phyloP scores from a whole-genome alignment of 2,797 vertebrate genomes.

The Ceyx erithaca region DNA sequence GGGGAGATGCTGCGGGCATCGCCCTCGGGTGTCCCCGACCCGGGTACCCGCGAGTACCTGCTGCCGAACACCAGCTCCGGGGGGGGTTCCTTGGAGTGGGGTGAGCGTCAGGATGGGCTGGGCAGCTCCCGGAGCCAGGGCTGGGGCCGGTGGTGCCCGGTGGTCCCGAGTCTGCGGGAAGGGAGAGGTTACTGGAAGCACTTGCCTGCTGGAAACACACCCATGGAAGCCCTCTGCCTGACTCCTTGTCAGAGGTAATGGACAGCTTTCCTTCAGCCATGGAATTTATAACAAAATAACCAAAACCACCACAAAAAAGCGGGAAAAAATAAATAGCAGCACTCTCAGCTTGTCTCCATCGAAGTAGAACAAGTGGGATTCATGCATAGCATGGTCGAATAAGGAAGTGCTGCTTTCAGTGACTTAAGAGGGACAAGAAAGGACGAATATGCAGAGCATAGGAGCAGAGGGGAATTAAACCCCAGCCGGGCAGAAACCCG shows the following conservation, averaged over 20 bases:
- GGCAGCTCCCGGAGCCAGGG: background rate
- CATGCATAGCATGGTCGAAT: background rate
- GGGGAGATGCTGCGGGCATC: background rate
- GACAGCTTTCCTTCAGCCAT: background rate
- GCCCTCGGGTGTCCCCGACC: background rate
- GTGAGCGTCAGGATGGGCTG: background rate
- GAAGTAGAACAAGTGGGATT: background rate
- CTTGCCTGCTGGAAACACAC: accelerated
- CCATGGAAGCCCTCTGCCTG: accelerated
- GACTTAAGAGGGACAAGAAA: background rate
- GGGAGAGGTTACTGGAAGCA: background rate
- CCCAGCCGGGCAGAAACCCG: background rate
- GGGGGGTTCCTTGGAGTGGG: background rate
- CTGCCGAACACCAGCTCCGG: background rate
- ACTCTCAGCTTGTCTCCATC: background rate
- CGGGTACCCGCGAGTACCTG: background rate
- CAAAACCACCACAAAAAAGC: background rate
- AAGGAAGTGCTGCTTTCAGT: background rate
- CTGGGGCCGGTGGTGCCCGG: background rate
- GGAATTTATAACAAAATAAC: background rate
- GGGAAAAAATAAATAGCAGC: background rate
- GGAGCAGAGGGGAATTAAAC: background rate
- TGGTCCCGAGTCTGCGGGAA: accelerated
- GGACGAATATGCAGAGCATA: background rate
- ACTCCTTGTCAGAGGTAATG: background rate